Evolutionary conservation across 1,140 invertebrate species (phyloP).

Genomic region (Ceratoteleas bidentatus): DNA sequence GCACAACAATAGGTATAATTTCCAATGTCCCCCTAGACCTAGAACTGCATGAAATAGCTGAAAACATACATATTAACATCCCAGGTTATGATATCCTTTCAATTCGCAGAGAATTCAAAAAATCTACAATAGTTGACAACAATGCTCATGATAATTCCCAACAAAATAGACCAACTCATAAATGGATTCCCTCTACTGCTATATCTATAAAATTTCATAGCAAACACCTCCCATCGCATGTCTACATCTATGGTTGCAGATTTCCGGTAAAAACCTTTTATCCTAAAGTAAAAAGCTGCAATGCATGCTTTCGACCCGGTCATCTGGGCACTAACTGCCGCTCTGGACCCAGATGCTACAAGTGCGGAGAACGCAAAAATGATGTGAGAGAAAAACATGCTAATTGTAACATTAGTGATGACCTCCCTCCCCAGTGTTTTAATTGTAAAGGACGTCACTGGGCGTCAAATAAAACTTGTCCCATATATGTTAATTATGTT

Average conservation of each 20-base stretch:
- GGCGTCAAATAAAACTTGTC: background rate
- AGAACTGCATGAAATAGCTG: too few relatives aligned
- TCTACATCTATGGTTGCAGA: background rate
- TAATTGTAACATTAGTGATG: background rate
- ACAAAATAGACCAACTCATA: too few relatives aligned
- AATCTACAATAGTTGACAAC: too few relatives aligned
- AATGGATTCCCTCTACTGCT: too few relatives aligned
- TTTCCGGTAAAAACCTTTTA: background rate
- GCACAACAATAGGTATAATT: too few relatives aligned
- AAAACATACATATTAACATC: too few relatives aligned
- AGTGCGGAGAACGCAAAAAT: background rate
- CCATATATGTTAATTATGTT: background rate
- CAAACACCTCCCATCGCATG: background rate
- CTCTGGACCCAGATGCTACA: background rate
- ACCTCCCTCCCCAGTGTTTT: background rate
- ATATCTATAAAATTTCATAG: constrained; percentile 1
- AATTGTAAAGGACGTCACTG: too few relatives aligned
- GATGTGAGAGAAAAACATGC: background rate
- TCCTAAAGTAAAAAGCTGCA: constrained; percentile 3
- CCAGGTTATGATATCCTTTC: too few relatives aligned
- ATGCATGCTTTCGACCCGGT: background rate
- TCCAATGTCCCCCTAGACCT: too few relatives aligned
- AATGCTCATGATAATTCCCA: too few relatives aligned
- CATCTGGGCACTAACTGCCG: background rate
- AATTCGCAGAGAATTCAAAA: too few relatives aligned